Percentiles rank a stretch among this genome's conserved stretches.
phyloP scores from a whole-genome alignment of 2,888 invertebrate species.

The Lycia hirtaria region DNA sequence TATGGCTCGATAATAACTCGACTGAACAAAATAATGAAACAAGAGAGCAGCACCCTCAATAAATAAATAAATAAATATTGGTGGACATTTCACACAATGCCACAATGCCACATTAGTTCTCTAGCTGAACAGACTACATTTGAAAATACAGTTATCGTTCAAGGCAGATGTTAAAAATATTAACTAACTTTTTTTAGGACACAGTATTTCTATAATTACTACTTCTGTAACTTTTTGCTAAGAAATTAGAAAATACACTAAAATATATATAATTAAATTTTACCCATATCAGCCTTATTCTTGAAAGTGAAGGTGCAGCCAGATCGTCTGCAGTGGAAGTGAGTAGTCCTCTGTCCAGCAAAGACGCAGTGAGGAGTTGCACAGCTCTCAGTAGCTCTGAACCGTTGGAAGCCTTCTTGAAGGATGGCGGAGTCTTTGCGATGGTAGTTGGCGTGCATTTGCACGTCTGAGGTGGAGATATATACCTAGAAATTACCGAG shows the following conservation, averaged over 20 bases:
- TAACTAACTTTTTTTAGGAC: too few species aligned
- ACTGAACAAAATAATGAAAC: too few species aligned
- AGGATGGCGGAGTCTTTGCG: conserved; percentile 98
- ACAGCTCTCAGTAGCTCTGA: conserved; percentile 98
- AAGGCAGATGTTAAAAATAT: too few species aligned
- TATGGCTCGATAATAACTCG: too few species aligned
- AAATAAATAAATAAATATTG: too few species aligned
- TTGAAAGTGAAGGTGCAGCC: conserved; percentile 98
- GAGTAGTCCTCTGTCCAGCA: conserved; percentile 97
- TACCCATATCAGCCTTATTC: conserved; percentile 99
- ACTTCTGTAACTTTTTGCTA: neutral
- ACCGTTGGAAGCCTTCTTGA: conserved; percentile 98
- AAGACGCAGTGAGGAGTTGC: conserved; percentile 96
- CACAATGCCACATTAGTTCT: too few species aligned
- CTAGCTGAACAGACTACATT: too few species aligned
- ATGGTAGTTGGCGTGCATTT: conserved; percentile 99
- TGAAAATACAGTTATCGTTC: too few species aligned
- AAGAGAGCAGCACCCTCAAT: too few species aligned
- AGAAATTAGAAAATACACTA: neutral
- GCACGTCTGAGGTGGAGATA: conserved; percentile 99
- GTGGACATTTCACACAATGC: too few species aligned
- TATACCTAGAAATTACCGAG: conserved; percentile 88
- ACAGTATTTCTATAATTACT: too few species aligned
- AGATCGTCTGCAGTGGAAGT: conserved; percentile 97
- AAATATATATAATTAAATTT: conserved; percentile 57